phyloP scores from a whole-genome alignment of 2,888 invertebrate species.

The Hypena proboscidalis region DNA sequence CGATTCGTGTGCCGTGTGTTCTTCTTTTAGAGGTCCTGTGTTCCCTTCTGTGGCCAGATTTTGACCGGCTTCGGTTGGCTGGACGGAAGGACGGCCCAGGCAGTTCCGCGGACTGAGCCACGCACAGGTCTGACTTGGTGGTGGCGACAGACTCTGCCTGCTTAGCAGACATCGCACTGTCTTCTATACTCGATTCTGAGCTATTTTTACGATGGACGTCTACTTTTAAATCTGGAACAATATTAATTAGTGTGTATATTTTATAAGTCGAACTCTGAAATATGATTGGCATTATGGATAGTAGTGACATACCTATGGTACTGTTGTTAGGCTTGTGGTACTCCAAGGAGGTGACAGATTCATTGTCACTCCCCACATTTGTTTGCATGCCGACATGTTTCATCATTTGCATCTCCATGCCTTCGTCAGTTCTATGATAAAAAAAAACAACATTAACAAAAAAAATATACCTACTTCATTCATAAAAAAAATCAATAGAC shows the following conservation, averaged over 20 bases:
- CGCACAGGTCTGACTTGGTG: constrained; percentile 74
- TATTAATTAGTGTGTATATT: not conserved
- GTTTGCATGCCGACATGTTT: constrained; percentile 65
- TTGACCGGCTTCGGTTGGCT: constrained; percentile 59
- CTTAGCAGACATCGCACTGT: constrained; percentile 81
- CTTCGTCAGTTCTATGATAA: constrained; percentile 88
- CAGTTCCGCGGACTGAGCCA: constrained; percentile 57
- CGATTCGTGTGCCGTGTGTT: constrained; percentile 66
- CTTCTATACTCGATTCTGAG: constrained; percentile 93
- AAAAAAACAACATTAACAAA: too few species aligned
- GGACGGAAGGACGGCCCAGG: constrained; percentile 70
- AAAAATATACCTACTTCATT: too few species aligned
- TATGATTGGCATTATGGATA: not conserved
- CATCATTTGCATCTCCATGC: constrained; percentile 93
- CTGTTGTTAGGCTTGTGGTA: constrained; percentile 87
- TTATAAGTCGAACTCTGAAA: not conserved
- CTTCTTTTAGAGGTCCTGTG: constrained; percentile 65
- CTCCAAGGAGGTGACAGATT: constrained; percentile 88
- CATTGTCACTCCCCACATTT: constrained; percentile 86
- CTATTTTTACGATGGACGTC: constrained; percentile 97
- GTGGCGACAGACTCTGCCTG: constrained; percentile 64
- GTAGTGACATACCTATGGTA: constrained; percentile 86
- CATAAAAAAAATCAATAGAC: too few species aligned
- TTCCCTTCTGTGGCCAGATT: constrained; percentile 67
- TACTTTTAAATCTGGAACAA: constrained; percentile 92